Evolutionary conservation across 2,888 invertebrate species (phyloP).

Genomic region (Galeruca laticollis): DNA sequence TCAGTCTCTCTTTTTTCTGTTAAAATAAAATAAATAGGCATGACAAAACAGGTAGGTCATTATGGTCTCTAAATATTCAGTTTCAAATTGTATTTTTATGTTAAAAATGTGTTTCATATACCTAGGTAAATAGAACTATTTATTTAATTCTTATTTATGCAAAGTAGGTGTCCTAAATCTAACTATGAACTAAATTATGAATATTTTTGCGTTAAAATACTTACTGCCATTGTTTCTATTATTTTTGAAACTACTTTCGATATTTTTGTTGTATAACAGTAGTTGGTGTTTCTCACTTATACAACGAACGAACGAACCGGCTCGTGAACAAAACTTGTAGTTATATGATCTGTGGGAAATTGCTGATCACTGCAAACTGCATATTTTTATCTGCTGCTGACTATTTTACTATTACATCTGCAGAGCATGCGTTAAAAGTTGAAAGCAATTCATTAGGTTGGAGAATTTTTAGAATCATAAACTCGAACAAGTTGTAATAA

Average conservation of each 20-base stretch:
- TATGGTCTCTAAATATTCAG: too few species aligned
- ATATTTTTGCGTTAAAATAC: neutral
- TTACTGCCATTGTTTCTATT: conserved; percentile 20
- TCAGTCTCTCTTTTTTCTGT: too few species aligned
- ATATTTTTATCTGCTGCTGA: too few species aligned
- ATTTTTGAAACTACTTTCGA: neutral
- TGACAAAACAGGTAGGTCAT: too few species aligned
- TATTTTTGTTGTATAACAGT: conserved; percentile 12
- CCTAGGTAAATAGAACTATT: too few species aligned
- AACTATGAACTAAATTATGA: neutral
- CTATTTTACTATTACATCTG: too few species aligned
- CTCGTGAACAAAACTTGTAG: neutral
- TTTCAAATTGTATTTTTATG: too few species aligned
- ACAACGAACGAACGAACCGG: neutral
- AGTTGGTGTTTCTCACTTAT: too few species aligned
- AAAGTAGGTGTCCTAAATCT: neutral
- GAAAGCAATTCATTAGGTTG: neutral
- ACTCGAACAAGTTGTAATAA: neutral
- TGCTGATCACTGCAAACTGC: too few species aligned
- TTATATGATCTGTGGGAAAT: neutral
- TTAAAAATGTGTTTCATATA: too few species aligned
- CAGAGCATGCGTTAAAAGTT: neutral
- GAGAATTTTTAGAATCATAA: neutral
- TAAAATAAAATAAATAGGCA: too few species aligned
- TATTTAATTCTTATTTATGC: neutral